Percentiles rank a stretch among this genome's conserved stretches.
These are phyloP conservation scores for Pteria penguin DNA, from an alignment of 2,888 invertebrate genomes.

Conservation along the genomic window DNA sequence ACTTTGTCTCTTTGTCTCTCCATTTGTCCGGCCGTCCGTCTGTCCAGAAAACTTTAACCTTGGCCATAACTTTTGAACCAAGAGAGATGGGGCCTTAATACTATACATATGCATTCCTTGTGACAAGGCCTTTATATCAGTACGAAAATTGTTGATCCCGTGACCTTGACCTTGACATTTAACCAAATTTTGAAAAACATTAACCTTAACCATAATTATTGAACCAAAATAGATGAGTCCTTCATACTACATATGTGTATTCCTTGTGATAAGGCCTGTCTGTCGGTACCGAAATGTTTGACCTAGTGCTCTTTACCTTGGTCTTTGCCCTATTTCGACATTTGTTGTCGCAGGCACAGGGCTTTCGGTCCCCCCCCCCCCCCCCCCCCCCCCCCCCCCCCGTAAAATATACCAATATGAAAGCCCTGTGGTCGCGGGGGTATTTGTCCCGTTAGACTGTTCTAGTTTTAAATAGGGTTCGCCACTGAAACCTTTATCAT, in stretches of 20 bases:
- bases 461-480: too few species aligned
- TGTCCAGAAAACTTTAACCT: neutral
- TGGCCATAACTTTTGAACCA: neutral
- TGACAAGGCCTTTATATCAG: neutral
- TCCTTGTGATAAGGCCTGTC: neutral
- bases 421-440: too few species aligned
- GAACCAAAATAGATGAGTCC: neutral
- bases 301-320: neutral
- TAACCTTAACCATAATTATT: neutral
- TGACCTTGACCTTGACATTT: neutral
- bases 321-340: too few species aligned
- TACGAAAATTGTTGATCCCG: neutral
- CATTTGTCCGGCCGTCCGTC: too few species aligned
- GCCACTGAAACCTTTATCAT: too few species aligned
- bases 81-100: neutral
- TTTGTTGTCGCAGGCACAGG: too few species aligned
- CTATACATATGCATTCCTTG: neutral
- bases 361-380: too few species aligned
- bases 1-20: too few species aligned
- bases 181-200: neutral
- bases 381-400: neutral
- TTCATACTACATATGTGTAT: neutral
- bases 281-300: neutral
- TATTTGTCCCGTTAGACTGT: too few species aligned
- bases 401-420: neutral